Evolutionary conservation across 2,797 vertebrate genomes (phyloP).

Genomic region (Chelon labrosus): DNA sequence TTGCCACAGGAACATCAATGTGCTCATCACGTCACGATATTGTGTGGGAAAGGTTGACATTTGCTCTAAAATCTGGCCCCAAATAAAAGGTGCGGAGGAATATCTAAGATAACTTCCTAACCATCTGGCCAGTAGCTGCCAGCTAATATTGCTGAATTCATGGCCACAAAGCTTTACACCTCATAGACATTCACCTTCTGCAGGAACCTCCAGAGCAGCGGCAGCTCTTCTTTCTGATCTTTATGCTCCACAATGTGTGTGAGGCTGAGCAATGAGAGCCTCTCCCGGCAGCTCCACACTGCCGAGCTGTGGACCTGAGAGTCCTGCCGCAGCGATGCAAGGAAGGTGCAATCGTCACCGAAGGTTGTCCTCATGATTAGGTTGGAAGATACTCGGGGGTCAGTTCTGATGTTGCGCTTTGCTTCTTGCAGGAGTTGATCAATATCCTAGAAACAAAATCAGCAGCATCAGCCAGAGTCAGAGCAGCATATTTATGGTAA

Average conservation of each 20-base stretch:
- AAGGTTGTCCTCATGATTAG: constrained; percentile 85
- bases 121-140: neutral
- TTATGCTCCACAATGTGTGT: constrained; percentile 86
- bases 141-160: neutral
- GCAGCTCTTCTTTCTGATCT: constrained; percentile 80
- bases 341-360: constrained; percentile 83
- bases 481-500: neutral
- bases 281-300: constrained; percentile 89
- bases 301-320: constrained; percentile 84
- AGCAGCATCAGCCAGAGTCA: neutral
- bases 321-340: constrained; percentile 78
- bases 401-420: constrained; percentile 80
- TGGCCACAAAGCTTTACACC: neutral
- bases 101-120: neutral
- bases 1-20: neutral
- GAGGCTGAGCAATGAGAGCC: constrained; percentile 84
- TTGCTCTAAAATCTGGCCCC: neutral
- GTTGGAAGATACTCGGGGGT: constrained; percentile 87
- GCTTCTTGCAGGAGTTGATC: constrained; percentile 80
- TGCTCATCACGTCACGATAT: neutral
- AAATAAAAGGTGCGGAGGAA: neutral
- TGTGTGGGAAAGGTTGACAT: neutral
- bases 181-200: constrained; percentile 82
- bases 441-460: constrained; percentile 66
- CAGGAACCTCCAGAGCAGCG: constrained; percentile 90